phyloP scores from a whole-genome alignment of 2,797 vertebrate species.

The Trematomus bernacchii region DNA sequence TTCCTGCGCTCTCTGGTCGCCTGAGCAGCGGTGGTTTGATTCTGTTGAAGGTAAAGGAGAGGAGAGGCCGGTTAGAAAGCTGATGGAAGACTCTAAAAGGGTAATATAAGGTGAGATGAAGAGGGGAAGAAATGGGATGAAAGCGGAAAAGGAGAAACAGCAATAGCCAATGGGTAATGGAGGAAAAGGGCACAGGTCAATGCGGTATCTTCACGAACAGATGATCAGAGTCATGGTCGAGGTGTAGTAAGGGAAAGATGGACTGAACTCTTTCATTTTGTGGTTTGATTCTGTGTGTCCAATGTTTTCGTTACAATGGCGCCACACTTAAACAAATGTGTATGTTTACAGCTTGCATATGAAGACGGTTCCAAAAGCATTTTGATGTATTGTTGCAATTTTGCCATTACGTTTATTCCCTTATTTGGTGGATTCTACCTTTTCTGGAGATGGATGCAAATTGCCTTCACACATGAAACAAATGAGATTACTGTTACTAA shows the following conservation, averaged over 20 bases:
- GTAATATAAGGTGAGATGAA: slow-evolving; percentile 24
- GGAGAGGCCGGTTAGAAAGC: slow-evolving; percentile 15
- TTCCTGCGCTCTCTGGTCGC: slow-evolving; percentile 48
- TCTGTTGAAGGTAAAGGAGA: slow-evolving; percentile 41
- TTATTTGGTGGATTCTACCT: background rate
- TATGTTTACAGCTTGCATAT: background rate
- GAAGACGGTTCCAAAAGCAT: background rate
- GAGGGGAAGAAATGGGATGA: slow-evolving; percentile 11
- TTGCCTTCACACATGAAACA: background rate
- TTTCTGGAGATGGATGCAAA: background rate
- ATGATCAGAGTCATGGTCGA: slow-evolving; percentile 22
- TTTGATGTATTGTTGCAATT: too few relatives aligned
- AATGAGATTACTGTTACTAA: background rate
- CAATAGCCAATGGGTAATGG: slow-evolving; percentile 2
- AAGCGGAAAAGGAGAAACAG: slow-evolving; percentile 8
- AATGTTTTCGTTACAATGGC: background rate
- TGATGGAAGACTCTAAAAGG: slow-evolving; percentile 1
- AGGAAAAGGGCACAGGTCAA: background rate
- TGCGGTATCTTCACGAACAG: background rate
- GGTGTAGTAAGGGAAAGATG: background rate
- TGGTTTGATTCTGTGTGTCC: background rate
- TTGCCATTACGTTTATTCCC: background rate
- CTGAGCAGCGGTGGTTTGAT: slow-evolving; percentile 58
- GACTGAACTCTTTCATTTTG: background rate
- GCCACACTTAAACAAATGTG: background rate